Conservation (phyloP, 2,888 invertebrate genomes). For the Heliconius charithonia region DNA sequence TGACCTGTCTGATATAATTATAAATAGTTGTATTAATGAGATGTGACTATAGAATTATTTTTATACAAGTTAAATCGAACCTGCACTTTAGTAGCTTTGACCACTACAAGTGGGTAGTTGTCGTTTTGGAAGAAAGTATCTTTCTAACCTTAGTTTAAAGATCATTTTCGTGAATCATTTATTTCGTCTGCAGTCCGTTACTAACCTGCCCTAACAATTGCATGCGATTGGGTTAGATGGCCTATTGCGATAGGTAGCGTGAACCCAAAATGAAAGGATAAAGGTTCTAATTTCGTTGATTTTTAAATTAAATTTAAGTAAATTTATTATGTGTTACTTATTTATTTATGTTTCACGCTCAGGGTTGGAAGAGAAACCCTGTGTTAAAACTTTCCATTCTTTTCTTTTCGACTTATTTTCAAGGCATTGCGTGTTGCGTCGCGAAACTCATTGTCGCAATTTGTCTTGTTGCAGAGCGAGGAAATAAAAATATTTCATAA, state of each 20-base stretch:
- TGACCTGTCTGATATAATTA: slow-evolving; percentile 17
- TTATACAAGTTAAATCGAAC: slow-evolving; percentile 10
- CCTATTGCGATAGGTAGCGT: slow-evolving; percentile 16
- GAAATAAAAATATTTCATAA: not conserved
- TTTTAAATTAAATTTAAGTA: not conserved
- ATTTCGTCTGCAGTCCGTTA: slow-evolving; percentile 32
- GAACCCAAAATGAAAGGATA: slow-evolving; percentile 32
- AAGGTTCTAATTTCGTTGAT: slow-evolving; percentile 26
- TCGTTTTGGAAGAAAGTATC: slow-evolving; percentile 18
- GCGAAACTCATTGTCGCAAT: not conserved
- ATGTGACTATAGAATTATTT: not conserved
- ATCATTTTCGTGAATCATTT: slow-evolving; percentile 28
- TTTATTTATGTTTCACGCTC: no score
- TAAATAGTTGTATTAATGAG: not conserved
- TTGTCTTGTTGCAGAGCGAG: not conserved
- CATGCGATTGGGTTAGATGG: slow-evolving; percentile 33
- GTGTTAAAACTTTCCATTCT: not conserved
- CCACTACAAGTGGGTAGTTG: slow-evolving; percentile 4
- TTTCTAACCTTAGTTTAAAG: slow-evolving; percentile 16
- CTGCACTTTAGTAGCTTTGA: slow-evolving; percentile 15
- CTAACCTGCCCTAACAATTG: slow-evolving; percentile 46
- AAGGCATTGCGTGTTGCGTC: not conserved
- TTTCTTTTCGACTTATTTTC: not conserved
- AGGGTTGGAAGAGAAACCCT: not conserved
- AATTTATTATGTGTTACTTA: not conserved